Conservation (phyloP, 2,113 vertebrate species). For the Leptobrachium leishanense region DNA sequence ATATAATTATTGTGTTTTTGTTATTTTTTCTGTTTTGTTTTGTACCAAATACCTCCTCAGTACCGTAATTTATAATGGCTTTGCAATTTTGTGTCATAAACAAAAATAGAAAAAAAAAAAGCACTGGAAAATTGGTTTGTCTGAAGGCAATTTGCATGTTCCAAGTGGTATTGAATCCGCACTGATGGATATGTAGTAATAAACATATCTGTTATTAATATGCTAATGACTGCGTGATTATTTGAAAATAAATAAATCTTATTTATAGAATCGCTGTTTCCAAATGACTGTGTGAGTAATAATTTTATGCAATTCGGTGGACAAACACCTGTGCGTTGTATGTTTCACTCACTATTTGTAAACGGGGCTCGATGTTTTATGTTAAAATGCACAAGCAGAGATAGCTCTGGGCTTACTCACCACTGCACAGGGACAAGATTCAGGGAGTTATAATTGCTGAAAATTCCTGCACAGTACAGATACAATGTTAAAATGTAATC, state of each 20-base stretch:
- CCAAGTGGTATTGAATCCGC: constrained; percentile 90
- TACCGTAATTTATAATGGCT: constrained; percentile 81
- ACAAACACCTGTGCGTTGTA: too few species aligned
- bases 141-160: constrained; percentile 93
- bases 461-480: too few species aligned
- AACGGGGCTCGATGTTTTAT: too few species aligned
- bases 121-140: constrained; percentile 96
- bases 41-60: constrained; percentile 88
- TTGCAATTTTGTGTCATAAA: constrained; percentile 83
- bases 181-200: constrained; percentile 99
- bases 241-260: constrained; percentile 80
- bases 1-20: constrained; percentile 52
- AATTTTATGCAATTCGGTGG: too few species aligned
- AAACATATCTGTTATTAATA: constrained; percentile 98
- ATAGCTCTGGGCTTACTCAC: too few species aligned
- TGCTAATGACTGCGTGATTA: constrained; percentile 75
- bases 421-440: too few species aligned
- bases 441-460: too few species aligned
- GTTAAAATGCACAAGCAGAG: too few species aligned
- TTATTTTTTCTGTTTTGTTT: constrained; percentile 69
- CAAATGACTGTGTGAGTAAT: constrained; percentile 50
- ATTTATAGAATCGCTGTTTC: constrained; percentile 74
- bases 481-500: too few species aligned
- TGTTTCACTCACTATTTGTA: too few species aligned
- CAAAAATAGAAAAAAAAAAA: constrained; percentile 68